Conservation (phyloP, 2,113 vertebrate species). For the Cyanistes caeruleus region DNA sequence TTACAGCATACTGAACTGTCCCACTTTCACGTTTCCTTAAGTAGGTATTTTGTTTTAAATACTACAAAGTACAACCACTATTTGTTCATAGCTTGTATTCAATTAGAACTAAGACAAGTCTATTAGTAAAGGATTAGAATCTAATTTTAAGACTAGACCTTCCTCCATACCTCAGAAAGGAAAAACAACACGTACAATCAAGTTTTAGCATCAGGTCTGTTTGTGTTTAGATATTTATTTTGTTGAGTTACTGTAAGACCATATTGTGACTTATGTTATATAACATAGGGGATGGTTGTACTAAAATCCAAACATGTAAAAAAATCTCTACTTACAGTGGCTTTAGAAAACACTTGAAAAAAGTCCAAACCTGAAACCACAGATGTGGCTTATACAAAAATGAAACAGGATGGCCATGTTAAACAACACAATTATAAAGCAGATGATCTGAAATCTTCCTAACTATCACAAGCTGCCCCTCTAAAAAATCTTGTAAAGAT, state of each 20-base stretch:
- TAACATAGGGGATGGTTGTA: not conserved
- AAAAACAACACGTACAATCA: not conserved
- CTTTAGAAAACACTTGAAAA: not conserved
- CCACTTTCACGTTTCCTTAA: not conserved
- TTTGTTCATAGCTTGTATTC: not conserved
- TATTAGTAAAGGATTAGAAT: not conserved
- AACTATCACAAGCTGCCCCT: not conserved
- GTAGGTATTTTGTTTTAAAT: not conserved
- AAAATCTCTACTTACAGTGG: not conserved
- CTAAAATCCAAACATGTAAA: not conserved
- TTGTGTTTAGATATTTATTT: not conserved
- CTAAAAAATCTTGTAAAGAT: slow-evolving; percentile 2
- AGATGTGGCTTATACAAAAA: not conserved
- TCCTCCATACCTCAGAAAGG: not conserved
- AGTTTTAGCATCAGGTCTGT: not conserved
- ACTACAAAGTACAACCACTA: not conserved
- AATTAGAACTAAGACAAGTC: not conserved
- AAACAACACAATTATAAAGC: not conserved
- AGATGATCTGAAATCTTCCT: not conserved
- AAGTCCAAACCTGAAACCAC: not conserved
- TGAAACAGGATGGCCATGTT: not conserved
- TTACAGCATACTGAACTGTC: not conserved
- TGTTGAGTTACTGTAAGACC: not conserved
- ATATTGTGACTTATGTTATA: not conserved
- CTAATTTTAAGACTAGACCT: not conserved